These are phyloP conservation scores for Cataglyphis cursor DNA, from an alignment of 2,888 invertebrate genomes.

Conservation along the genomic window DNA sequence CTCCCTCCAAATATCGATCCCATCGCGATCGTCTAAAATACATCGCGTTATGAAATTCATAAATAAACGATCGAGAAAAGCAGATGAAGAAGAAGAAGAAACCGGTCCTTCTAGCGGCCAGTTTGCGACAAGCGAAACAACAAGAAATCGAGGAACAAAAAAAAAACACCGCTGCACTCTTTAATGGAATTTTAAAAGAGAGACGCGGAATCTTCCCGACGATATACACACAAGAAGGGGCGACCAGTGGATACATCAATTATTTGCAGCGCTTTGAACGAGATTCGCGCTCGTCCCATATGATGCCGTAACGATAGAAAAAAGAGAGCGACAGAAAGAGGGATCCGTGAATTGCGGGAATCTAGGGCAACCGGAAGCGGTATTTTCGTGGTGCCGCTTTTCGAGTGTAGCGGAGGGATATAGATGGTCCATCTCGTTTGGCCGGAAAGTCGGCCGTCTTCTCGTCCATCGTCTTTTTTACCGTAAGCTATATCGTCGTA, in stretches of 20 bases:
- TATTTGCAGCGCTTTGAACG: constrained; percentile 75
- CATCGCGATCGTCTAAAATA: constrained; percentile 11
- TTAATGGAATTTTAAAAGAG: constrained; percentile 78
- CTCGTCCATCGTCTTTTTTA: constrained; percentile 29
- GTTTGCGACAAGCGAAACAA: constrained; percentile 36
- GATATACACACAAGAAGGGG: constrained; percentile 56
- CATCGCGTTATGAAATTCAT: constrained; percentile 32
- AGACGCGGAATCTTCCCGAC: constrained; percentile 63
- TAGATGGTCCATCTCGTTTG: constrained; percentile 45
- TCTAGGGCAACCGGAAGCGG: constrained; percentile 78
- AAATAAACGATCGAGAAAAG: constrained; percentile 24
- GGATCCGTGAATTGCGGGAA: constrained; percentile 73
- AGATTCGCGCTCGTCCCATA: constrained; percentile 71
- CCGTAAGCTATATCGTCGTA: neutral
- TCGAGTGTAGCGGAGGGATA: constrained; percentile 65
- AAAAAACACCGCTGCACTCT: constrained; percentile 70
- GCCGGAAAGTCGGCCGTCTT: constrained; percentile 45
- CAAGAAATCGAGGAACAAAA: constrained; percentile 61
- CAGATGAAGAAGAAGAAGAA: neutral
- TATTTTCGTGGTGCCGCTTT: constrained; percentile 76
- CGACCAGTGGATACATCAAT: constrained; percentile 75
- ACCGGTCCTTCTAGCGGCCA: neutral
- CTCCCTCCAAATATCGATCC: constrained; percentile 22
- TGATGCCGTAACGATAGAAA: constrained; percentile 61
- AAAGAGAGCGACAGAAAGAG: constrained; percentile 61